A percentile compares a stretch with the other conserved stretches of the same genome.
These are phyloP conservation scores for Virgularia gustaviana DNA, from an alignment of 92 coral and sea anemone species.

Conservation along the genomic window DNA sequence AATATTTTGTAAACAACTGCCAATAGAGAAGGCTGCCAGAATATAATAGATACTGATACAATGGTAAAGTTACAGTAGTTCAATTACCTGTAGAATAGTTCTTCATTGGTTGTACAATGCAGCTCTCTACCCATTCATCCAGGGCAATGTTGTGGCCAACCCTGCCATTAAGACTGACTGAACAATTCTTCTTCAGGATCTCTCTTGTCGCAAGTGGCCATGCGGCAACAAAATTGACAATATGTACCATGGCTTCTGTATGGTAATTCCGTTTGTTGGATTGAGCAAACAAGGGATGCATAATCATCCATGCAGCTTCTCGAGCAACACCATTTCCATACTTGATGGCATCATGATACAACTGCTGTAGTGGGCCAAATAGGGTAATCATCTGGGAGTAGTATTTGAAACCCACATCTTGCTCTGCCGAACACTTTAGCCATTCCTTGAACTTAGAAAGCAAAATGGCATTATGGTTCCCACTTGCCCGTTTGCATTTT, in stretches of 20 bases:
- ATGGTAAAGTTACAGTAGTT: background rate
- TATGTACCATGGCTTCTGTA: conserved; percentile 58
- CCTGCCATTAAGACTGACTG: conserved; percentile 39
- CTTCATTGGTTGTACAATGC: conserved; percentile 43
- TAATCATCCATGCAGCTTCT: conserved; percentile 47
- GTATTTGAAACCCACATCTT: conserved; percentile 31
- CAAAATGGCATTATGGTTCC: conserved; percentile 38
- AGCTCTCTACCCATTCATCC: conserved; percentile 58
- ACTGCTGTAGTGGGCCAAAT: conserved; percentile 50
- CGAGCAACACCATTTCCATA: conserved; percentile 47
- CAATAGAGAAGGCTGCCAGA: background rate
- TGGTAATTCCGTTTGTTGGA: conserved; percentile 32
- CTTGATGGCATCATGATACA: conserved; percentile 22
- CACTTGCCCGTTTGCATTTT: background rate
- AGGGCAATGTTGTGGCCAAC: conserved; percentile 48
- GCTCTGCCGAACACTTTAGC: background rate
- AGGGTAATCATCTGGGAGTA: conserved; percentile 43
- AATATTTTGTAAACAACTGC: background rate
- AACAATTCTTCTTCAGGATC: conserved; percentile 22
- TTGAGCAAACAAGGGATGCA: conserved; percentile 55
- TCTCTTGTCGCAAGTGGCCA: conserved; percentile 57
- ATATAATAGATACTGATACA: background rate
- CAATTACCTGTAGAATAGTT: conserved; percentile 48
- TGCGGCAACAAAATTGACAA: conserved; percentile 38
- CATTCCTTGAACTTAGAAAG: conserved; percentile 31